Percentiles rank a stretch among this genome's conserved stretches.
phyloP scores from a whole-genome alignment of 2,113 vertebrate species.

The Felis catus region F.catus_Fca126_mat1.0 CM031419.1:15225501-15226000 shows the following conservation, averaged over 20 bases:
- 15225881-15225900: not conserved
- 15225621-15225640: not conserved
- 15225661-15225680: not conserved
- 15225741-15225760: not conserved
- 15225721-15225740: not conserved
- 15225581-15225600: not conserved
- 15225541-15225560: not conserved
- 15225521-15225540: not conserved
- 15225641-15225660: not conserved
- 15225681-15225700: not conserved
- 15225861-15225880: not conserved
- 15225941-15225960: not conserved
- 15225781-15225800: not conserved
- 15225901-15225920: not conserved
- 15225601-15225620: not conserved
- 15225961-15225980: not conserved
- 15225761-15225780: not conserved
- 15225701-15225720: not conserved
- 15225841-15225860: not conserved
- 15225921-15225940: not conserved
- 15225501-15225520: not conserved
- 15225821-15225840: not conserved
- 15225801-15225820: not conserved
- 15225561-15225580: not conserved
- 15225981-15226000: not conserved